Conservation (phyloP, 2,888 invertebrate species). For the Bombylius major region DNA sequence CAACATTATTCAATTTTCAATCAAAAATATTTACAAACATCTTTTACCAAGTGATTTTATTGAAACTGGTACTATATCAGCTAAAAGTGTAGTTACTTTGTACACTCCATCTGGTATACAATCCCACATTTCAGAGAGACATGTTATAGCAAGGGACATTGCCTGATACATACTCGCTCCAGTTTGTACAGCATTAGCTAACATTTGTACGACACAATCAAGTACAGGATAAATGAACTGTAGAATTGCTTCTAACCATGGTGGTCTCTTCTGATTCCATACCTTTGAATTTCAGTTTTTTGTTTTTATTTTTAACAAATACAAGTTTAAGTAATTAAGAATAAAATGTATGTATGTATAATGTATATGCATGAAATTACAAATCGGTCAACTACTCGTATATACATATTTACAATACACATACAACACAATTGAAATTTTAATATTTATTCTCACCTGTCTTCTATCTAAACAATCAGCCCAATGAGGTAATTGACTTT, state of each 20-base stretch:
- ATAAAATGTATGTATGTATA: too few relatives aligned
- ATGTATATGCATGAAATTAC: too few relatives aligned
- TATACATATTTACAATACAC: too few relatives aligned
- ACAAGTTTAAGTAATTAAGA: too few relatives aligned
- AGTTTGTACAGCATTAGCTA: constrained; percentile 56
- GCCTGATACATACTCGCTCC: constrained; percentile 72
- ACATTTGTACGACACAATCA: constrained; percentile 50
- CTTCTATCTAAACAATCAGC: constrained; percentile 60
- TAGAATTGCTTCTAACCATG: constrained; percentile 63
- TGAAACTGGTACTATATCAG: constrained; percentile 56
- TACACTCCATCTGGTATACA: constrained; percentile 49
- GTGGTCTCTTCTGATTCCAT: constrained; percentile 67
- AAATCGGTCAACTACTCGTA: too few relatives aligned
- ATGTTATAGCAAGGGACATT: constrained; percentile 59
- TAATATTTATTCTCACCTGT: constrained; percentile 40
- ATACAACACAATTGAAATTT: too few relatives aligned
- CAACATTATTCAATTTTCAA: too few relatives aligned
- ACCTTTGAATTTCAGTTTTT: constrained; percentile 38
- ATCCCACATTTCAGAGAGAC: constrained; percentile 55
- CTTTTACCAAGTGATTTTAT: constrained; percentile 47
- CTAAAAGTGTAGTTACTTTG: constrained; percentile 47
- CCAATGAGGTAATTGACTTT: constrained; percentile 47
- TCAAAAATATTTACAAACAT: too few relatives aligned
- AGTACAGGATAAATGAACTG: constrained; percentile 50
- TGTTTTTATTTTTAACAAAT: too few relatives aligned